phyloP scores from a whole-genome alignment of 2,888 invertebrate species.

The Lycophotia porphyrea region DNA sequence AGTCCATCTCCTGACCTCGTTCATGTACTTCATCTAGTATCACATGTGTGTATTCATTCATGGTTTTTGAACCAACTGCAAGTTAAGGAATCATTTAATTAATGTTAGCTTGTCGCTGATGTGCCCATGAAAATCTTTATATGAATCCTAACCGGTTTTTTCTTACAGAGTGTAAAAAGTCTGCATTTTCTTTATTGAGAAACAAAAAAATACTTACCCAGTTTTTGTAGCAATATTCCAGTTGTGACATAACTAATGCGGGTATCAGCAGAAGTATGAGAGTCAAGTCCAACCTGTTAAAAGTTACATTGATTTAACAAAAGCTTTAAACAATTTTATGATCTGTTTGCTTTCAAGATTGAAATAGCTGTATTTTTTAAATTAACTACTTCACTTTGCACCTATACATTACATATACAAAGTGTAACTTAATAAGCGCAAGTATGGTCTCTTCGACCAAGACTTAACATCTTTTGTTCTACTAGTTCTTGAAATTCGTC shows the following conservation, averaged over 20 bases:
- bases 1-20: constrained; percentile 97
- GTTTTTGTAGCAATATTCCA: constrained; percentile 95
- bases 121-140: neutral
- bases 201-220: constrained; percentile 82
- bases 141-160: neutral
- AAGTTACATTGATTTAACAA: constrained; percentile 3
- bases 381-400: neutral
- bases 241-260: constrained; percentile 96
- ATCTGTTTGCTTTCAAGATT: neutral
- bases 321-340: neutral
- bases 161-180: neutral
- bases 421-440: too few relatives aligned
- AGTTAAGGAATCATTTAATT: constrained; percentile 37
- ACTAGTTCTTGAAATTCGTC: too few relatives aligned
- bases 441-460: too few relatives aligned
- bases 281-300: constrained; percentile 93
- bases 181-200: neutral
- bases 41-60: constrained; percentile 96
- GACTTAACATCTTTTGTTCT: too few relatives aligned
- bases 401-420: too few relatives aligned
- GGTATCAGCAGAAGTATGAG: constrained; percentile 91
- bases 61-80: constrained; percentile 91
- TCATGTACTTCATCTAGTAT: constrained; percentile 98
- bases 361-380: neutral
- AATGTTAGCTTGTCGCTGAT: neutral